These are phyloP conservation scores for Drosophila funebris DNA, from an alignment of 1,140 invertebrate genomes.

Conservation along the genomic window DNA sequence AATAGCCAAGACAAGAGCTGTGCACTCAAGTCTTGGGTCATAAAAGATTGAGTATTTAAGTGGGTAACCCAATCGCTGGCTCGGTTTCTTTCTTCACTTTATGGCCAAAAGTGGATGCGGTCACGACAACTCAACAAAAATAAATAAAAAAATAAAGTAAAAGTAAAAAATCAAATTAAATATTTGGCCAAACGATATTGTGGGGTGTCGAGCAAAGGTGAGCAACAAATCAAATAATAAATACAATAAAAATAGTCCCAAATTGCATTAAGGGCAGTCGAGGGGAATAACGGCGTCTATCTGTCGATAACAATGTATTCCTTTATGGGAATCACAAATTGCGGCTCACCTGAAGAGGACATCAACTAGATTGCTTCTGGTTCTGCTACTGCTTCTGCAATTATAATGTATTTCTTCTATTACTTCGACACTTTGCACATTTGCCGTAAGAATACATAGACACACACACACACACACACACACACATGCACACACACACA, in stretches of 20 bases:
- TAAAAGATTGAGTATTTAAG: slow-evolving; percentile 68
- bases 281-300: slow-evolving; percentile 55
- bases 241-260: slow-evolving; percentile 74
- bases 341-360: slow-evolving; percentile 65
- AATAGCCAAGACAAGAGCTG: slow-evolving; percentile 56
- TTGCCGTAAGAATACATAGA: slow-evolving; percentile 7
- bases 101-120: slow-evolving; percentile 60
- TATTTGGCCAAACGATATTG: slow-evolving; percentile 10
- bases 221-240: slow-evolving; percentile 60
- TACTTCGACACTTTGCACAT: slow-evolving; percentile 32
- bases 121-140: slow-evolving; percentile 33
- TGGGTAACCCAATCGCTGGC: slow-evolving; percentile 55
- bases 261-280: slow-evolving; percentile 61
- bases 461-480: slow-evolving; percentile 4
- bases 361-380: slow-evolving; percentile 71
- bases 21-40: slow-evolving; percentile 66
- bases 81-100: slow-evolving; percentile 50
- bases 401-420: slow-evolving; percentile 67
- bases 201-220: slow-evolving; percentile 12
- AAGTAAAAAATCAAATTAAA: slow-evolving; percentile 20
- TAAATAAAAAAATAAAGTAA: slow-evolving; percentile 29
- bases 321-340: slow-evolving; percentile 61
- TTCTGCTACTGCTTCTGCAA: slow-evolving; percentile 65
- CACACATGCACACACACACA: slow-evolving; percentile 1
- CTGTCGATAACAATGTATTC: slow-evolving; percentile 63